Base-by-base conservation (phyloP, 37 sponge, comb jelly and placozoan species). In the Ephydatia muelleri region DNA sequence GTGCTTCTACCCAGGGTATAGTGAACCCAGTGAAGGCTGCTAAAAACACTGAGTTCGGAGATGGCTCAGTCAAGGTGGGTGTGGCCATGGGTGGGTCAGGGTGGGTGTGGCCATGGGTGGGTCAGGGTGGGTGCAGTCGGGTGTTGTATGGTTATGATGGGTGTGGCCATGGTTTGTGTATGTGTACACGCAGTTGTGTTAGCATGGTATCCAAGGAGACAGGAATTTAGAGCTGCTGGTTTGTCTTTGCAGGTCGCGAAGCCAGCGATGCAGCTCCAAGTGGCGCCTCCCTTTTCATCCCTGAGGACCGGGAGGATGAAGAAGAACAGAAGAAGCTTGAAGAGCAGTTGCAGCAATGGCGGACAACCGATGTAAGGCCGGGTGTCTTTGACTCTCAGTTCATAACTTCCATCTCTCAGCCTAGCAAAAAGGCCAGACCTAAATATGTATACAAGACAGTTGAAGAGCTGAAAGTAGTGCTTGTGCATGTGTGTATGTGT, bases 391-490 rank as follows among this genome's bases (percentile, higher is more conserved):
- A n/a, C n/a, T n/a, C n/a, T n/a, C n/a, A n/a, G n/a, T n/a, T n/a
- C n/a, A n/a, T n/a, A n/a, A n/a, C 19, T 31, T 66, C 68, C 68
- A 48, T 72, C 16, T 27, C 67, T 38, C 64, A 39, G 27, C 39
- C 28, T 38, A 2, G 67, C 75, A 79, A 77, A 71, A 78, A 88
- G 72, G 75, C 73, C 22, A 97, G 92, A 67, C 91, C 92, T 14
- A 94, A 95, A 49, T 97, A 95, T 49, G 36, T 33, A 23, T 95
- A 89, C 80, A 93, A 89, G 73, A 95, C 98, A 25, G 88, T 93
- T 30, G 98, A 97, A 22, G 96, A 96, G 31, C 86, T 96, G 28
- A 87, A 68, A 87, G 94, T 89, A 26, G 16, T 75, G 37, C 23
- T 9, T 3, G 23, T 39, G 21, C 25, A 23, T 32, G 36, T 39